phyloP scores from a whole-genome alignment of 2,113 vertebrate species.

The Lophius piscatorius region DNA sequence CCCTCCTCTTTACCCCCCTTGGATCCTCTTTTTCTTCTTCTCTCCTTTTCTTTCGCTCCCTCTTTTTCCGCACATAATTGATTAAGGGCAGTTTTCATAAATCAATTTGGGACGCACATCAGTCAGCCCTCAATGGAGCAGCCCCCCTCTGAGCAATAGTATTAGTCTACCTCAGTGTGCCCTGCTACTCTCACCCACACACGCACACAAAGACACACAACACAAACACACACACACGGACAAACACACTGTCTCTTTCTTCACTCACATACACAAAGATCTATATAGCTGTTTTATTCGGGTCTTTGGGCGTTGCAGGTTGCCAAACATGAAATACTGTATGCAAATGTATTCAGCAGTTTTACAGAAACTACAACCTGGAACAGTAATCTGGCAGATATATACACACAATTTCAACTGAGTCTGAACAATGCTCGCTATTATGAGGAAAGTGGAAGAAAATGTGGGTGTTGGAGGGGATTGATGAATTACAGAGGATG shows the following conservation, averaged over 20 bases:
- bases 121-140: conserved; percentile 96
- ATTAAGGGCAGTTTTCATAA: conserved; percentile 98
- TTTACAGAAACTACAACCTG: conserved; percentile 40
- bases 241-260: too few relatives aligned
- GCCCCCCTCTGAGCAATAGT: conserved; percentile 80
- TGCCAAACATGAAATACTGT: conserved; percentile 63
- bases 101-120: conserved; percentile 99
- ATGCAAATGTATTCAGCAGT: conserved; percentile 58
- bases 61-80: conserved; percentile 94
- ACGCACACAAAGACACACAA: conserved; percentile 43
- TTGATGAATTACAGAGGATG: conserved; percentile 40
- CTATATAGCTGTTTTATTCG: conserved; percentile 58
- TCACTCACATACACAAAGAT: conserved; percentile 45
- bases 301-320: conserved; percentile 47
- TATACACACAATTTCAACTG: conserved; percentile 42
- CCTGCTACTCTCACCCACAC: conserved; percentile 74
- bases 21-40: conserved; percentile 51
- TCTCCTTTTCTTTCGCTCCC: conserved; percentile 47
- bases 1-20: conserved; percentile 6
- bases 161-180: conserved; percentile 83
- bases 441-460: conserved; percentile 42
- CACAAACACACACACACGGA: conserved; percentile 39
- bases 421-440: conserved; percentile 43
- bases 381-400: neutral
- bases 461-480: conserved; percentile 22